A percentile compares a stretch with the other conserved stretches of the same genome.
Conservation (phyloP, 37 sponge, comb jelly and placozoan genomes). For the Crambe crambe region DNA sequence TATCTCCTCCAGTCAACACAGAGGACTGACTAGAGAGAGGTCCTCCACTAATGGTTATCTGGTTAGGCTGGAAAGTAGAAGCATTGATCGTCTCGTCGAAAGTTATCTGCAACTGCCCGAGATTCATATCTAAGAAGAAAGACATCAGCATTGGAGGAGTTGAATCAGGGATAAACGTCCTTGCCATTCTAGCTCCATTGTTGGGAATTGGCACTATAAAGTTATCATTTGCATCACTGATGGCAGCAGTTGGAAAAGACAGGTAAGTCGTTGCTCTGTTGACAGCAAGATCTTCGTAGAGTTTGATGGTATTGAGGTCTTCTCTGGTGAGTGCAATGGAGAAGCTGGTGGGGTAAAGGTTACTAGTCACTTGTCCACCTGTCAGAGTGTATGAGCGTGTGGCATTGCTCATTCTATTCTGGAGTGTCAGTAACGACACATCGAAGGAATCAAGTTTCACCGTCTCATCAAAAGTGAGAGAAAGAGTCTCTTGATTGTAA, state of each 20-base stretch:
- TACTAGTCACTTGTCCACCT: constrained; percentile 51
- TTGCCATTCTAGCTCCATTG: constrained; percentile 4
- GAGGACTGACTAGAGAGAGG: constrained; percentile 23
- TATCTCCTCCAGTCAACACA: constrained; percentile 50
- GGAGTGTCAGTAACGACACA: constrained; percentile 61
- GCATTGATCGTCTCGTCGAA: constrained; percentile 85
- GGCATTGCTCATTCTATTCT: constrained; percentile 16
- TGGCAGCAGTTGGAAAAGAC: constrained; percentile 32
- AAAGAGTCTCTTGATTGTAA: constrained; percentile 49
- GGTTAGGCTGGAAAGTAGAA: constrained; percentile 48
- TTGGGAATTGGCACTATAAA: constrained; percentile 30
- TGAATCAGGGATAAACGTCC: constrained; percentile 28
- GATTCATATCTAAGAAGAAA: constrained; percentile 70
- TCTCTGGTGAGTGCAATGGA: constrained; percentile 55
- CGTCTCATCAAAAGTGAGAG: constrained; percentile 71
- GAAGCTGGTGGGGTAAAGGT: constrained; percentile 44
- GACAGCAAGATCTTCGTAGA: constrained; percentile 48
- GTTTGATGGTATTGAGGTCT: constrained; percentile 82
- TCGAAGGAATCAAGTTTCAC: constrained; percentile 65
- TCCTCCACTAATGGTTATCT: constrained; percentile 33
- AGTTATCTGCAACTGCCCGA: constrained; percentile 58
- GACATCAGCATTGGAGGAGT: constrained; percentile 56
- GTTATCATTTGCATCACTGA: constrained; percentile 68
- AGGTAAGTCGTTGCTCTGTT: constrained; percentile 60
- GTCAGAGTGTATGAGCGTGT: constrained; percentile 51